Base-by-base conservation (phyloP, 2,888 invertebrate genomes). In the Athrips mouffetella region DNA sequence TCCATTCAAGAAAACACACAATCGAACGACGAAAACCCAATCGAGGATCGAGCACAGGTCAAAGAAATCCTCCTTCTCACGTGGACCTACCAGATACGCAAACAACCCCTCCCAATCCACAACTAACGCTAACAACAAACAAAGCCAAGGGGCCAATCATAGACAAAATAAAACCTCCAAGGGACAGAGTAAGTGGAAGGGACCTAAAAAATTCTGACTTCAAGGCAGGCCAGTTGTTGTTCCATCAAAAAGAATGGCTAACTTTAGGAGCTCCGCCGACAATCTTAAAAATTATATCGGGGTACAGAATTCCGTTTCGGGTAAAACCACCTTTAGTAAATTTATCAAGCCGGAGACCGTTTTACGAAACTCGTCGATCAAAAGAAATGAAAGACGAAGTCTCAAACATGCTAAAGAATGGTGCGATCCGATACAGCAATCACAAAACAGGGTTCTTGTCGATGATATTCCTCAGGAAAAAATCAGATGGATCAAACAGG, bases 271-370 rank as follows among this genome's bases (percentile, higher is more conserved):
- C 45, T 5, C 49, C 50, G 2, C 44, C 48, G 3, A 10, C 23
- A n/a, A 40, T 51, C n/a, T 27, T 47, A 45, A 51, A 40, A 4
- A 52, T 52, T 7, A 29, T 52, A 30, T 40, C 7, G 18, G 50
- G 52, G 2, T 54, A 54, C 48, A 45, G 42, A 39, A 54, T 54
- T n/a, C 52, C 52, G 7, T 52, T 54, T 37, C 10, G 25, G 5
- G 31, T 1, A 42, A 46, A 35, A 30, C 50, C 46, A 10, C 50
- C 50, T 7, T 13, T 35, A 25, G 18, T 11, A 1, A 27, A 15
- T 15, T n/a, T 42, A 3, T 29, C 18, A 29, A 10, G 15, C 5
- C 5, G 3, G n/a, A 29, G 13, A 3, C 7, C 5, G 2, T n/a
- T 8, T 2, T 44, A 8, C 27, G n/a, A 33, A 20, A 33, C 44